Base-by-base conservation (phyloP, 2,113 vertebrate species). In the Apeltes quadracus region DNA sequence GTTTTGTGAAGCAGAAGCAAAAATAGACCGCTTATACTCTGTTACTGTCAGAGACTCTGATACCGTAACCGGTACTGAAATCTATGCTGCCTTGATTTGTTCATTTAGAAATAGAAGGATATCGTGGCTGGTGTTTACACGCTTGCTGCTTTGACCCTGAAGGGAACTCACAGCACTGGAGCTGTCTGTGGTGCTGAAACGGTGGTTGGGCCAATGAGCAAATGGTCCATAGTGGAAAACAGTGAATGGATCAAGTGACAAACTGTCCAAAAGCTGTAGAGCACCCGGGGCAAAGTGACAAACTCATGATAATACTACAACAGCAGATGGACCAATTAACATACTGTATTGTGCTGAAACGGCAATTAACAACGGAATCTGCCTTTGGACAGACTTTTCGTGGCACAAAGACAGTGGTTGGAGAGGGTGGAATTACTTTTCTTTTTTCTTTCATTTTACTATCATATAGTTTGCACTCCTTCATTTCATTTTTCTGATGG, bases 171-270 rank as follows among this genome's bases (percentile, higher is more conserved):
- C 59, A 75, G 69, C 51, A 14, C 39, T 14, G 67, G 15, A 71
- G 50, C 84, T 85, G 76, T 84, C 85, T 41, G 0, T 73, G 85
- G 83, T 84, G 50, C 85, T 84, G 76, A 75, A 82, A 71, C 66
- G 29, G 36, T 0, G 20, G 25, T 54, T 27, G 51, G 51, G 2
- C 6, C 10, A 12, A 18, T 41, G 63, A 36, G 69, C 22, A 14
- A 83, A 69, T 58, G 82, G 76, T 65, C 75, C 65, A 15, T 3
- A 48, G 75, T 78, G 27, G 83, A 13, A 59, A 66, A 65, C 11
- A 13, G 11, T 23, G 11, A 0, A 23, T 51, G 4, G 4, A 1
- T 11, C 20, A n/a, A 22, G 20, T 50, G 11, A 48, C 8, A 22
- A 22, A 3, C 46, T 50, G 3, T 50, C 46, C 46, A 22, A 34